Evolutionary conservation across 2,797 vertebrate genomes (phyloP), one percentile per base, ranked within the genome.

Genomic region (Sandelia bainsii): DNA sequence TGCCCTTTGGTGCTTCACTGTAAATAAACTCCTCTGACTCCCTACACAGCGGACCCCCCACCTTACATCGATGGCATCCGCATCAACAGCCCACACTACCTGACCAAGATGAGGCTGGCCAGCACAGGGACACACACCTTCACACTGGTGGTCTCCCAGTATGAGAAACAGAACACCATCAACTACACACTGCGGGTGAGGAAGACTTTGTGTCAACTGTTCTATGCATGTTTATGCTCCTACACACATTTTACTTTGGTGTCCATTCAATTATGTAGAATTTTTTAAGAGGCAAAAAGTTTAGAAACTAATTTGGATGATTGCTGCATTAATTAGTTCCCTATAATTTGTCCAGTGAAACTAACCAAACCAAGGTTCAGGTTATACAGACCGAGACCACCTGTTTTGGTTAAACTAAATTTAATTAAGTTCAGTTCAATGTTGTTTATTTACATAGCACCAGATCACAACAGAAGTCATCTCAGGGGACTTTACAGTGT

Each of bases 161-260:
- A 99, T n/a, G 98, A 99, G 89, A 99, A 99, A 58, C 98, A 99
- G 89, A 99, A 99, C 92, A 99, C 98, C 58, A 99, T 99, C 89
- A 97, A 98, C 90, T 99, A 99, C 91, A 99, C 98, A 0, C 88
- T 99, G 65, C 92, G 98, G 95, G 98, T 99, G 91, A 76, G 94
- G 84, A 8, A 62, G 1, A 20, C 27, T 12, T 23, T 37, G 13
- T 27, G 14, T 20, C 11, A 22, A 48, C 20, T 4, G 23, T 5
- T 49, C 20, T 23, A 5, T 23, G 12, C 37, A 5, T 14, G 11
- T 22, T 6, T 22, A 1, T 56, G 53, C 46, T 19, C 42, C 6
- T 45, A 7, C 42, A 45, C 16, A 45, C 7, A 45, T 34, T 34
- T 34, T 5, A 34, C 9, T 53, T 27, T 27, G 19, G 10, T 29